Percentiles rank a stretch among this genome's conserved stretches.
phyloP scores from a whole-genome alignment of 53 echinoderm and acorn worm species.

The Mesocentrotus franciscanus region DNA sequence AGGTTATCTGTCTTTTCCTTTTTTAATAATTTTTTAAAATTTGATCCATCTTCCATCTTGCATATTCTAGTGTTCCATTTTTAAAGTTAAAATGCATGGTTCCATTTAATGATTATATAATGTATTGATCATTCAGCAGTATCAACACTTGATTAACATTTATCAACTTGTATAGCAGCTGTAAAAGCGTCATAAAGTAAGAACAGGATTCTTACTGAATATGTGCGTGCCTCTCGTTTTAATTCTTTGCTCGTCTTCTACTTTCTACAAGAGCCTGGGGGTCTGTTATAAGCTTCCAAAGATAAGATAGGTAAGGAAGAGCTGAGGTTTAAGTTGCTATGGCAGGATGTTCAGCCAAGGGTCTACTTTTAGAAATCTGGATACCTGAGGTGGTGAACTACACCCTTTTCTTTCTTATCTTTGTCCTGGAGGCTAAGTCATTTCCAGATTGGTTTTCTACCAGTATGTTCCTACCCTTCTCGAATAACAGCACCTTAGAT shows the following conservation, averaged over 20 bases:
- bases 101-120: no score
- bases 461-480: background rate
- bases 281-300: background rate
- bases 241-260: background rate
- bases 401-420: conserved; percentile 46
- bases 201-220: background rate
- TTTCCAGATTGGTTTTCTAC: conserved; percentile 6
- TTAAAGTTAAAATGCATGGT: no score
- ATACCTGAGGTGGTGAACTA: conserved; percentile 5
- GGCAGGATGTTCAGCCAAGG: background rate
- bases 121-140: no score
- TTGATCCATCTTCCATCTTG: background rate
- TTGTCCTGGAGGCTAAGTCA: conserved; percentile 3
- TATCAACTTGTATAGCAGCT: no score
- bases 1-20: background rate
- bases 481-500: background rate
- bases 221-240: background rate
- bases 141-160: no score
- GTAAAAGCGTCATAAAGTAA: background rate
- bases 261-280: background rate
- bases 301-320: conserved; percentile 35
- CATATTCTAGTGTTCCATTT: background rate
- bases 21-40: background rate
- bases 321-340: conserved; percentile 22
- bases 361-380: conserved; percentile 12